A percentile compares a stretch with the other conserved stretches of the same genome.
These are phyloP conservation scores for Pardosa pseudoannulata DNA, from an alignment of 2,888 invertebrate genomes.

Conservation along the genomic window DNA sequence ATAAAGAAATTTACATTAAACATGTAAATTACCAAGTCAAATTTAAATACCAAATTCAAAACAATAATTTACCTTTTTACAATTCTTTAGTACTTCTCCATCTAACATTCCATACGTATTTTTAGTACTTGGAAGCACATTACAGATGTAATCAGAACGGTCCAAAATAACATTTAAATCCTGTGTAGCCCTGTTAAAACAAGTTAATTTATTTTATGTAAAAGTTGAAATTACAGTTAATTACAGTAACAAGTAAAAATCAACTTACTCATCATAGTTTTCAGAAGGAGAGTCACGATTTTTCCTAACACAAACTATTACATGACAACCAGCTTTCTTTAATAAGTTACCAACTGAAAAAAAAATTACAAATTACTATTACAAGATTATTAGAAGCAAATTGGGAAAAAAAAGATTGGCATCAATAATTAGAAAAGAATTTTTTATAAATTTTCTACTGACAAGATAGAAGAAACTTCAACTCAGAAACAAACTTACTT, in stretches of 20 bases:
- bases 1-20: too few species aligned
- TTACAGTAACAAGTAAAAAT: neutral
- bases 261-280: constrained; percentile 52
- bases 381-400: too few species aligned
- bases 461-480: too few species aligned
- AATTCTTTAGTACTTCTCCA: constrained; percentile 79
- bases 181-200: constrained; percentile 68
- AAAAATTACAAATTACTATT: too few species aligned
- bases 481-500: too few species aligned
- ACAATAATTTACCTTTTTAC: constrained; percentile 76
- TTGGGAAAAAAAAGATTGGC: too few species aligned
- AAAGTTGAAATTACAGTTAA: neutral
- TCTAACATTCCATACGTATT: constrained; percentile 80
- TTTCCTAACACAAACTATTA: constrained; percentile 31
- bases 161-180: constrained; percentile 78
- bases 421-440: too few species aligned
- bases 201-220: too few species aligned
- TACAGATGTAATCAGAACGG: constrained; percentile 81
- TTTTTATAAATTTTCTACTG: too few species aligned
- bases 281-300: constrained; percentile 26
- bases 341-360: constrained; percentile 49
- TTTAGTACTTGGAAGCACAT: constrained; percentile 80
- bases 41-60: too few species aligned
- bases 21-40: too few species aligned
- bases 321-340: constrained; percentile 38